Percentiles rank a stretch among this genome's conserved stretches.
Conservation (phyloP, 2,797 vertebrate species). For the Mycteria americana region DNA sequence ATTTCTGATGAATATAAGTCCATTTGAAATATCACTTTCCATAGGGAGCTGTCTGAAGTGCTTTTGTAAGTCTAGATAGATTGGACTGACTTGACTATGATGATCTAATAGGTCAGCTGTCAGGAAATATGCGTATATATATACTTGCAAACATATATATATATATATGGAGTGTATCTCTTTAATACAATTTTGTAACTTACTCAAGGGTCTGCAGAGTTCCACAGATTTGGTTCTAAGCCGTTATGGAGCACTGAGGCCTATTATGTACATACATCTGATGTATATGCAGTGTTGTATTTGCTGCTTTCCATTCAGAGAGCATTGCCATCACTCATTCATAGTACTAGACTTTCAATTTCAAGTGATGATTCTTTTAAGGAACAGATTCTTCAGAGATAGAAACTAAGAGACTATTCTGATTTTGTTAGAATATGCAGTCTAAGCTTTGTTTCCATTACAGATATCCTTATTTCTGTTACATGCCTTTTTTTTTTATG, state of each 20-base stretch:
- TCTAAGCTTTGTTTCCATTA: not conserved
- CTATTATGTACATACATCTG: not conserved
- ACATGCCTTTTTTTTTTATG: not conserved
- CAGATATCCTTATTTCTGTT: not conserved
- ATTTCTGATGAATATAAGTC: not conserved
- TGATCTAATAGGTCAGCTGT: not conserved
- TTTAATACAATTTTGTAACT: not conserved
- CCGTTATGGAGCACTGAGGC: rapidly evolving
- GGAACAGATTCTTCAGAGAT: not conserved
- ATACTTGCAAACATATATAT: not conserved
- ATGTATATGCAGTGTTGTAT: not conserved
- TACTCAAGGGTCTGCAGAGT: not conserved
- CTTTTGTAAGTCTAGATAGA: not conserved
- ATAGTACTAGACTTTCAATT: not conserved
- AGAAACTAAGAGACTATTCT: not conserved
- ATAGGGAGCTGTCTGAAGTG: not conserved
- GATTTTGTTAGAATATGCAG: not conserved
- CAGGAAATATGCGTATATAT: not conserved
- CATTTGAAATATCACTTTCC: not conserved
- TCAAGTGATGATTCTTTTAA: not conserved
- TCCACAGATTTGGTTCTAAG: not conserved
- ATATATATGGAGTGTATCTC: not conserved
- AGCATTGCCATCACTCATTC: not conserved
- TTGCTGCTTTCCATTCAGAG: not conserved
- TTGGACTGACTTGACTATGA: not conserved